Evolutionary conservation across 2,797 vertebrate genomes (phyloP).

Genomic region (Brachyrhaphis roseni): DNA sequence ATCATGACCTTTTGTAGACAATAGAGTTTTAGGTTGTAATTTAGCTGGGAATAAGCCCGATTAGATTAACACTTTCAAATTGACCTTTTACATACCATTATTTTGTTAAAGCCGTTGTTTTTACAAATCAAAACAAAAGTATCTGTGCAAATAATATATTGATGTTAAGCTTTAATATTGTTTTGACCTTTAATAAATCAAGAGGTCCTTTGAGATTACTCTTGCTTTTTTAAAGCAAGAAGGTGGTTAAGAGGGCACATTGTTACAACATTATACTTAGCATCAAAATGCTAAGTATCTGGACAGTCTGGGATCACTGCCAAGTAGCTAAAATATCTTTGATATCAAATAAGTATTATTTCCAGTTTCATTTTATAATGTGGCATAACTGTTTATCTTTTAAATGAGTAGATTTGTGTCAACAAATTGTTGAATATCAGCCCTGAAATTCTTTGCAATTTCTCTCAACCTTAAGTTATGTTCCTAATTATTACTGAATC

Average conservation of each 20-base stretch:
- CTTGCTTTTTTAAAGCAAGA: background rate
- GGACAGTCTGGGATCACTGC: too few species aligned
- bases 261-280: too few species aligned
- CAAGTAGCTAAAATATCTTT: background rate
- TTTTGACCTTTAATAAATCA: background rate
- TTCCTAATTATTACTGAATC: constrained; percentile 7
- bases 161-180: background rate
- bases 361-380: background rate
- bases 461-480: background rate
- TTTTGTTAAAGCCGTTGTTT: background rate
- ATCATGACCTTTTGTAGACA: background rate
- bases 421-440: background rate
- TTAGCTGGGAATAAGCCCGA: background rate
- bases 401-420: background rate
- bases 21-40: background rate
- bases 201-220: background rate
- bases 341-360: background rate
- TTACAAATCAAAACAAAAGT: background rate
- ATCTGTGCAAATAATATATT: background rate
- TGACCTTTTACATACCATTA: background rate
- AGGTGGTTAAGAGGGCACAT: background rate
- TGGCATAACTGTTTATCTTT: background rate
- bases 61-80: background rate
- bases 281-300: too few species aligned
- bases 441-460: background rate